Base-by-base conservation (phyloP, 1,140 invertebrate species). In the Aphelinus certus region DNA sequence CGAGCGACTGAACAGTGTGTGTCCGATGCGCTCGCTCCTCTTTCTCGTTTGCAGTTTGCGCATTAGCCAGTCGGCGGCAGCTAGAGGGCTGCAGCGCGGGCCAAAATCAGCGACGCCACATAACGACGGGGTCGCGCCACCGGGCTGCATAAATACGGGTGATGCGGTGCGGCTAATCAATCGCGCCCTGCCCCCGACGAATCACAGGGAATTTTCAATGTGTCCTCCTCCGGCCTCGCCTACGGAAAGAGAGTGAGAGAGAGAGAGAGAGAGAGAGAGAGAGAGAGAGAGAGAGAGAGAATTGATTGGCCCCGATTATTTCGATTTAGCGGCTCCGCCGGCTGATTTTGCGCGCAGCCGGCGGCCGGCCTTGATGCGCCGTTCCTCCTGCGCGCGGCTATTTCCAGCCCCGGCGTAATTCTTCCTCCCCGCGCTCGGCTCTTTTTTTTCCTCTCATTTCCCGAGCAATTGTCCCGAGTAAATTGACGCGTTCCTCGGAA, bases 151-250 rank as follows among this genome's bases (percentile, higher is more conserved):
- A 86, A 86, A 85, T 86, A 84, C 81, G 79, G 80, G 75, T 65
- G 70, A 61, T 66, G 72, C 63, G 49, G 68, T 66, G 74, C 70
- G 69, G 76, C 81, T 83, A 84, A 87, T 86, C 82, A 84, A 86
- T 84, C 81, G 80, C 76, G 56, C 77, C 79, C 43, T 10, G 58
- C 7, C 58, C 42, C n/a, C 42, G 42, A 26, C 26, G 26, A 83
- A 83, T 84, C 83, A 83, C 80, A 84, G 83, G 75, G 82, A 86
- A 85, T 83, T 86, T 86, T 86, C 83, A 81, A 83, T 85, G 78
- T 76, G 70, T 49, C 53, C 7, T 58, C 76, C 76, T 70, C 74
- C 81, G 82, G 77, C 81, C 76, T 63, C 56, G 61, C 75, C 79
- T 83, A 83, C 83, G 77, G 79, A 53, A 4, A 4, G 51, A 53